Evolutionary conservation across 2,797 vertebrate genomes (phyloP), one percentile per base, ranked within the genome.

Genomic region (Sarcophilus harrisii): DNA sequence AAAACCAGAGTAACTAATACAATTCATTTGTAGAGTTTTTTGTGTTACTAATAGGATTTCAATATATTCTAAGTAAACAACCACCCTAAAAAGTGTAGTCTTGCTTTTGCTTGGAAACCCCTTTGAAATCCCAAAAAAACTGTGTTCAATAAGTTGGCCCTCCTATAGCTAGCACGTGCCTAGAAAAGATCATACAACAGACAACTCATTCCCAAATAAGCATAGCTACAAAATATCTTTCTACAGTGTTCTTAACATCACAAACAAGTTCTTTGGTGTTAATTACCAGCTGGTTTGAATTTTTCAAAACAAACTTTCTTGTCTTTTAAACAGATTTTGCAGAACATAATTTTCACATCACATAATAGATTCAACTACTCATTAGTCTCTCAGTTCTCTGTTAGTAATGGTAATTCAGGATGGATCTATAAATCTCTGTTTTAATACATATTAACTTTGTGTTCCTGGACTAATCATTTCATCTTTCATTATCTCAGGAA

Each of bases 71-170:
- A 92, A 11, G 5, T 73, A 32, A 90, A 93, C 94, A 91, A 81
- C 92, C 57, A 93, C 21, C 28, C 10, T 92, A 81, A 1, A 93
- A 93, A 49, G 0, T 60, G 93, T 57, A 9, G 52, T 95, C 55
- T 95, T 1, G 58, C 94, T 96, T 95, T 94, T n/a, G 91, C 21
- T 32, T 66, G 32, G 32, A 66, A 30, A 4, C 11, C 60, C 5
- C 14, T n/a, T 66, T 30, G 66, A n/a, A 66, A 66, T 30, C 5
- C 38, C 21, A 24, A 24, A 24, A 24, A 90, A 9, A 6, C 45
- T 52, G 38, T 90, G 87, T 52, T 49, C n/a, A 89, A 49, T 4
- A 89, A 89, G 14, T 89, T 49, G 5, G 0, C 18, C 28, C 58
- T 59, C 58, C 59, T 60, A 3, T 29, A 60, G 2, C 28, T 29